Evolutionary conservation across 2,113 vertebrate species (phyloP).

Genomic region (Ciconia stormi): DNA sequence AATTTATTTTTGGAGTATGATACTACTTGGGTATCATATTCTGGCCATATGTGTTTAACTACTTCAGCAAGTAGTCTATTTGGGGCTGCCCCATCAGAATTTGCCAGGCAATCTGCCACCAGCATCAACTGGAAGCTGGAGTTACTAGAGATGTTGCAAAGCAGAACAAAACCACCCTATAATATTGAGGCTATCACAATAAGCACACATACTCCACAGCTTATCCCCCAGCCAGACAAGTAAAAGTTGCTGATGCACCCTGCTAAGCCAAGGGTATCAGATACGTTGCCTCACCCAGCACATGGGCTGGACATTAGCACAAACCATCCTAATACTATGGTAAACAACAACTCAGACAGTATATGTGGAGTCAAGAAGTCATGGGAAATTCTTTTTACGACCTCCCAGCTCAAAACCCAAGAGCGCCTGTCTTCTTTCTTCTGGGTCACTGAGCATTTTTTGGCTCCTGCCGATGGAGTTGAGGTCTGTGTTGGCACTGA

Average conservation of each 20-base stretch:
- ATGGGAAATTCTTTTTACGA: not conserved
- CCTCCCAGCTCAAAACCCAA: not conserved
- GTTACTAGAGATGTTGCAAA: not conserved
- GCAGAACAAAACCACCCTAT: not conserved
- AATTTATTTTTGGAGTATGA: not conserved
- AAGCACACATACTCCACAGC: not conserved
- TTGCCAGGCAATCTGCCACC: not conserved
- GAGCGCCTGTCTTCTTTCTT: not conserved
- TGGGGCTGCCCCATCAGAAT: not conserved
- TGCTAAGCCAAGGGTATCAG: not conserved
- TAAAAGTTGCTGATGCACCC: not conserved
- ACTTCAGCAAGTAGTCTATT: not conserved
- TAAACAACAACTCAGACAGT: not conserved
- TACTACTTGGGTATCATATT: not conserved
- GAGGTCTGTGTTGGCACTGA: not conserved
- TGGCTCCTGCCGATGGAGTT: not conserved
- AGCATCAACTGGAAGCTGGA: not conserved
- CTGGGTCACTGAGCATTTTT: not conserved
- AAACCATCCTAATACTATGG: not conserved
- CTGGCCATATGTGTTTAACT: not conserved
- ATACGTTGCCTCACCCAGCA: not conserved
- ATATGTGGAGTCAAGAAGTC: not conserved
- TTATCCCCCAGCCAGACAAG: not conserved
- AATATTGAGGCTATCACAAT: not conserved
- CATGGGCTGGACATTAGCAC: not conserved